Evolutionary conservation across 2,797 vertebrate genomes (phyloP).

Genomic region (Leptatherina wallacei): DNA sequence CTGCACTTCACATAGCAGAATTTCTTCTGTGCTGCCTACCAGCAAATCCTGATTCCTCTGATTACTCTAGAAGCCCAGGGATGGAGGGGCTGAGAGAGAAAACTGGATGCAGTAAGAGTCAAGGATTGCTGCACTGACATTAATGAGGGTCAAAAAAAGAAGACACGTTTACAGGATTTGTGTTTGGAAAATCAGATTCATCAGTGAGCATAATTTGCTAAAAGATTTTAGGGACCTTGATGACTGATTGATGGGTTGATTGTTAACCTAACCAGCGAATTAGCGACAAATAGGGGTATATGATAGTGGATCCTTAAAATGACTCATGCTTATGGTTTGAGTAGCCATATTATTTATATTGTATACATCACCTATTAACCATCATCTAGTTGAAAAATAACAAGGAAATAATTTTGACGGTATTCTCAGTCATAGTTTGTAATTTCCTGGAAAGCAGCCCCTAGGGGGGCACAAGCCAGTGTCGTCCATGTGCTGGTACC

Average conservation of each 20-base stretch:
- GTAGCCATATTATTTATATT: neutral
- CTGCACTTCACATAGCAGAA: slow-evolving; percentile 29
- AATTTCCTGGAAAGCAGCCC: neutral
- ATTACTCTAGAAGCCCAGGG: slow-evolving; percentile 48
- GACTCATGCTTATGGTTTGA: neutral
- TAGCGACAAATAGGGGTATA: neutral
- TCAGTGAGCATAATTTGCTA: slow-evolving; percentile 7
- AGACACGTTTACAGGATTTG: slow-evolving; percentile 6
- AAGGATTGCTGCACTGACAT: slow-evolving; percentile 43
- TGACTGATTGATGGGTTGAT: neutral
- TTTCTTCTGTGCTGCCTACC: slow-evolving; percentile 34
- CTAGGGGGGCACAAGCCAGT: neutral
- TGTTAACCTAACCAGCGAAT: neutral
- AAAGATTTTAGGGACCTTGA: neutral
- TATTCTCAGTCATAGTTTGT: neutral
- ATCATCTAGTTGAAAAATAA: neutral
- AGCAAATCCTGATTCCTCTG: slow-evolving; percentile 49
- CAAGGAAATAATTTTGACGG: neutral
- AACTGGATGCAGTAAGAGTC: slow-evolving; percentile 50
- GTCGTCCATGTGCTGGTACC: neutral
- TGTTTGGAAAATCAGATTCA: slow-evolving; percentile 3
- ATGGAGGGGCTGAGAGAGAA: slow-evolving; percentile 30
- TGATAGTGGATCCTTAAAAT: neutral
- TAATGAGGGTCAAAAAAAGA: slow-evolving; percentile 20
- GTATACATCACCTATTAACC: neutral